phyloP scores from a whole-genome alignment of 35 echinoderm and acorn worm species.

The Diadema setosum region DNA sequence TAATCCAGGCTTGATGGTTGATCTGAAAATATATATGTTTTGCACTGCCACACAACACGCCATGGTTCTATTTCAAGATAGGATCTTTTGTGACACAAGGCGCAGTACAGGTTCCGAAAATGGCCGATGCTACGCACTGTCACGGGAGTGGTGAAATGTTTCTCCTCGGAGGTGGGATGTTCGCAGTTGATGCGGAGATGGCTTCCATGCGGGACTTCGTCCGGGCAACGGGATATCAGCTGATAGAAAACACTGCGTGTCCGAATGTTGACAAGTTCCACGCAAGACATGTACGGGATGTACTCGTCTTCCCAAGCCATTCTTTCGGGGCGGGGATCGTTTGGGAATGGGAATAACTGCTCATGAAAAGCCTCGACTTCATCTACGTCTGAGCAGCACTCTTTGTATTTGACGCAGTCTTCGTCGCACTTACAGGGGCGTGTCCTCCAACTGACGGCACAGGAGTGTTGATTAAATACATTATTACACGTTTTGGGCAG shows the following conservation, averaged over 20 bases:
- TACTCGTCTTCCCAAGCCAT: not conserved
- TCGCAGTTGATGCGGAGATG: not conserved
- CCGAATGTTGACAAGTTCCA: not conserved
- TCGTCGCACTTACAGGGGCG: not conserved
- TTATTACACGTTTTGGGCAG: too few species aligned
- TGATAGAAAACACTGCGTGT: not conserved
- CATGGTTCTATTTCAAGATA: not conserved
- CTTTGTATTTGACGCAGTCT: not conserved
- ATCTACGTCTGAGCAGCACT: not conserved
- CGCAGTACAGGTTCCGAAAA: constrained; percentile 38
- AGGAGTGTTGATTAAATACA: too few species aligned
- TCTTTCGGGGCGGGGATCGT: not conserved
- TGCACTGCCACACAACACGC: not conserved
- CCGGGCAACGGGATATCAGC: not conserved
- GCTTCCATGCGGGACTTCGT: not conserved
- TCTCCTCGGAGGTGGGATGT: not conserved
- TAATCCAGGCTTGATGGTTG: not conserved
- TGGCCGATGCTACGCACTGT: not conserved
- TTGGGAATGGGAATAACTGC: not conserved
- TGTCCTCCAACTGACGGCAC: not conserved
- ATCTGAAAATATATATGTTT: not conserved
- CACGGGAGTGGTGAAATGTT: not conserved
- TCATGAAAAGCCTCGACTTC: not conserved
- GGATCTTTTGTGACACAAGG: constrained; percentile 2
- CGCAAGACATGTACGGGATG: not conserved